A percentile compares a stretch with the other conserved stretches of the same genome.
Conservation (phyloP, 2,797 vertebrate genomes). For the Gallinago solitaria region DNA sequence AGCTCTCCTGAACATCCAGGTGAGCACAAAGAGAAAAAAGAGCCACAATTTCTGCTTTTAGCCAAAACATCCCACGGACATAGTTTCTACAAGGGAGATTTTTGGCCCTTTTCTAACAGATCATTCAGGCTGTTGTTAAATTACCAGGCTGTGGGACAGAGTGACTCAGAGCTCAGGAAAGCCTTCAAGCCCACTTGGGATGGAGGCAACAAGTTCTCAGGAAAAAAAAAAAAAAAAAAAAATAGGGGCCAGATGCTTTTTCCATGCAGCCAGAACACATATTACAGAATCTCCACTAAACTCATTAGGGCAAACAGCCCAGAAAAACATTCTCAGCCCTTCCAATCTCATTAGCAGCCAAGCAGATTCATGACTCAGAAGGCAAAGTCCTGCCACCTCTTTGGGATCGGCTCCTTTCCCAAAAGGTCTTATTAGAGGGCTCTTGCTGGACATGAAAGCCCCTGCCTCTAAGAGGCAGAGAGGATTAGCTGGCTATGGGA, state of each 20-base stretch:
- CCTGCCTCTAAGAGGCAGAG: background rate
- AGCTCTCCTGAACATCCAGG: background rate
- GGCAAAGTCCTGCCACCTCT: background rate
- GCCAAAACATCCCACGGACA: background rate
- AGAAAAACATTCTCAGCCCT: background rate
- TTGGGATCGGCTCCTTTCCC: background rate
- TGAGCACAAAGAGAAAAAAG: background rate
- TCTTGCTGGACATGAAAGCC: background rate
- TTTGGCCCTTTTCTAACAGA: background rate
- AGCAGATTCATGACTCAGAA: background rate
- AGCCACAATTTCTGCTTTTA: background rate
- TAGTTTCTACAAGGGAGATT: rapidly evolving
- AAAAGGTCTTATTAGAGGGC: background rate
- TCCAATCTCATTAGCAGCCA: background rate
- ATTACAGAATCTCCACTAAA: background rate
- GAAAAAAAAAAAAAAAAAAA: too few relatives aligned
- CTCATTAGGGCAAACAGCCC: background rate
- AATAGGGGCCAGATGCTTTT: background rate
- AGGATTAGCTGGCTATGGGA: background rate
- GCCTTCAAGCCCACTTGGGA: rapidly evolving
- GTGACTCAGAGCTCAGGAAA: background rate
- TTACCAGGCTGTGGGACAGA: background rate
- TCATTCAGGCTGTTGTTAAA: background rate
- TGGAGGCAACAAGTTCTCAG: background rate
- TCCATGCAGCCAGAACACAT: rapidly evolving